Base-by-base conservation (phyloP, 2,888 invertebrate genomes). In the Aphodius sticticus region DNA sequence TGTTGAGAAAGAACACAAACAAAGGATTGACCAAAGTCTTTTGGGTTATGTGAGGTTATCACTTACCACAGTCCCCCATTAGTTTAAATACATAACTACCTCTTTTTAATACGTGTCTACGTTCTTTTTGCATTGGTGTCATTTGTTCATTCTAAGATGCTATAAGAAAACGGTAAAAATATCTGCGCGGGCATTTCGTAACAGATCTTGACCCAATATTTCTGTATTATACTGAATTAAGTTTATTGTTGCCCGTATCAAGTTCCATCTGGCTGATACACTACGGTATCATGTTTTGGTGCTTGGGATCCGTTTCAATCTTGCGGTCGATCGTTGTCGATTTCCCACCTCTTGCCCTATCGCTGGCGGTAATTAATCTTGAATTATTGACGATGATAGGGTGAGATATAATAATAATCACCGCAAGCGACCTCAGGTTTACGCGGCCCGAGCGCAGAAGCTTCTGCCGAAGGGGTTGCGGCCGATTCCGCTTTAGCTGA, bases 371-470 rank as follows among this genome's bases (percentile, higher is more conserved):
- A 53, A 53, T 53, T 53, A 53, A 53, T 53, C 53, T 53, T 53
- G 53, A 53, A 53, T 53, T 53, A 53, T 53, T 53, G 53, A 53
- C 53, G 53, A 53, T 53, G 53, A 53, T 53, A 53, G 53, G 53
- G 9, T 12, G 53, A 12, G 53, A 53, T 53, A 53, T 53, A 53
- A 53, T 53, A 53, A 53, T 53, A 53, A 53, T 53, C 53, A 53
- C 53, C 53, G 12, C 53, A 7, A 9, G 7, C 7, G 53, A 53
- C 7, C 53, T 53, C 2, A 9, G 53, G 53, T 53, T 53, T 53
- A 7, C 53, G 9, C 53, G 9, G 53, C 53, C 53, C 53, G 26
- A 53, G 53, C 12, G 53, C 2, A 53, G 53, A 53, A 53, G 12
- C 53, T 53, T 53, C 53, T 7, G 12, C 9, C 53, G 53, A 53